Conservation (phyloP, 1,140 invertebrate species). For the Tetraneura akinire region DNA sequence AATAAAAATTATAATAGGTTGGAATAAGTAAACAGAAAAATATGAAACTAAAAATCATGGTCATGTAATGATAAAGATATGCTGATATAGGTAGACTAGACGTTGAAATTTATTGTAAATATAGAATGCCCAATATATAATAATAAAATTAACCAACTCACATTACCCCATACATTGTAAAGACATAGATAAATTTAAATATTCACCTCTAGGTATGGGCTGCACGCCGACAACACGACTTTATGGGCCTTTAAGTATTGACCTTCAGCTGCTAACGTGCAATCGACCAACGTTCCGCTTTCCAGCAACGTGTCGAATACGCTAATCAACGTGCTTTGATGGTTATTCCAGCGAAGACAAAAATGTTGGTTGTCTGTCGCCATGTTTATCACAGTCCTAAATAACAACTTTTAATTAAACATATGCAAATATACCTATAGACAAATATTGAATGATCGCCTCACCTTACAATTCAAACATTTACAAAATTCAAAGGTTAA, state of each 20-base stretch:
- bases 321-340: constrained; percentile 63
- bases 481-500: constrained; percentile 31
- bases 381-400: constrained; percentile 53
- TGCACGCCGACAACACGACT: constrained; percentile 64
- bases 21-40: too few species aligned
- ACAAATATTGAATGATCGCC: not conserved
- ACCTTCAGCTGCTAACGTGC: constrained; percentile 65
- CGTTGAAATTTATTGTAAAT: too few species aligned
- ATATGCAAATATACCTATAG: not conserved
- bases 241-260: constrained; percentile 63
- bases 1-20: too few species aligned
- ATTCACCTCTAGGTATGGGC: constrained; percentile 62
- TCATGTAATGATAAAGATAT: too few species aligned
- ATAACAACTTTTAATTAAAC: not conserved
- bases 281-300: constrained; percentile 63
- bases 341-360: constrained; percentile 66
- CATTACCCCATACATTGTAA: too few species aligned
- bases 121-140: not conserved
- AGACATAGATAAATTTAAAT: too few species aligned
- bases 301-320: constrained; percentile 63
- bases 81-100: too few species aligned
- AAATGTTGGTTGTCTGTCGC: constrained; percentile 61
- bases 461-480: constrained; percentile 42
- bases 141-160: not conserved
- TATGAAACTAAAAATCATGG: too few species aligned